Base-by-base conservation (phyloP, 1,140 invertebrate genomes). In the Calliopsis andreniformis region DNA sequence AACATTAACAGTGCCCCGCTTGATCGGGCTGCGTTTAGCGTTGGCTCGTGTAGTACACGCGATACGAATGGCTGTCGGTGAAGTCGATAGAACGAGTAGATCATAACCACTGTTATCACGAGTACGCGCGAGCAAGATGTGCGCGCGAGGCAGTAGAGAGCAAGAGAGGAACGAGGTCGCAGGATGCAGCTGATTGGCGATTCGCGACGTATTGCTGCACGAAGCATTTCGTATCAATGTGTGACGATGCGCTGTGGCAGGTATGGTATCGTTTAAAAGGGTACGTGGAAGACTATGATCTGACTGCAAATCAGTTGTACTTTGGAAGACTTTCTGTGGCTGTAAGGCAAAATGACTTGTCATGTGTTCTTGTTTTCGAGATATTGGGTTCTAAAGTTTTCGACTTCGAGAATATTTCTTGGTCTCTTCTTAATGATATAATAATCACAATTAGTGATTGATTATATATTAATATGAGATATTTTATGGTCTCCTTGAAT, bases 181-280 rank as follows among this genome's bases (percentile, higher is more conserved):
- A 87, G 86, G 86, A 87, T 87, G 86, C 80, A 53, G 79, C 76
- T 86, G 86, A 87, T 87, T 86, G 85, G 53, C 43, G 63, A 83
- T 82, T 85, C 70, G 73, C 49, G 56, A 68, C 25, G 43, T 78
- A 66, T 59, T 55, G 45, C 63, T 3, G 18, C 67, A 42, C 51
- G 39, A 61, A 59, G 49, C 68, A 72, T 58, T 61, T 47, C 56
- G 39, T 23, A 42, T 61, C 79, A n/a, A 23, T 77, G 53, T 62
- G 25, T 61, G 43, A 25, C 39, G n/a, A 59, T 43, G 30, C 49
- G 59, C 45, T 51, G 58, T 30, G 28, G 66, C 47, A 75, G 64
- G 59, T 28, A 53, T 28, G 12, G 23, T 23, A n/a, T 59, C 53
- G 53, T 42, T 66, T 61, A 18, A 14, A n/a, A 61, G 53, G 47